phyloP scores from a whole-genome alignment of 2,888 invertebrate species.

The Leucophenga montana region DNA sequence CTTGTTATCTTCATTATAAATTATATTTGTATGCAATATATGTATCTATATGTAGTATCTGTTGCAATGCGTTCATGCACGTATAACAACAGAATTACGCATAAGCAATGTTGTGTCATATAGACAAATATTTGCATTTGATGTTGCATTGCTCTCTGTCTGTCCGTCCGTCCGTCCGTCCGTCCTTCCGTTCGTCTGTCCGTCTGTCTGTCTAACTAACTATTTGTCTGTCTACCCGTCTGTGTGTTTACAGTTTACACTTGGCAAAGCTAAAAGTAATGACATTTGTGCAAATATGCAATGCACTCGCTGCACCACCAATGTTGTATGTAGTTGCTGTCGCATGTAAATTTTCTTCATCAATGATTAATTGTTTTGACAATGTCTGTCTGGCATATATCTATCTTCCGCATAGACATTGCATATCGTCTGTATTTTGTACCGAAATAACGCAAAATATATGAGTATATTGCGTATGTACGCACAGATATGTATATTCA shows the following conservation, averaged over 20 bases:
- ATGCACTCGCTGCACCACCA: conserved; percentile 13
- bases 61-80: background rate
- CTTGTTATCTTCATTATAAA: conserved; percentile 23
- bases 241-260: conserved; percentile 18
- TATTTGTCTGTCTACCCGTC: background rate
- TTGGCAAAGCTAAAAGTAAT: conserved; percentile 40
- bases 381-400: conserved; percentile 41
- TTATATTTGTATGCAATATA: conserved; percentile 1
- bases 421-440: too few species aligned
- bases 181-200: background rate
- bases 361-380: conserved; percentile 67
- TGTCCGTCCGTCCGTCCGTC: background rate
- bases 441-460: conserved; percentile 4
- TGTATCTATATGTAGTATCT: too few species aligned
- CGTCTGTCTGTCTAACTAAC: too few species aligned
- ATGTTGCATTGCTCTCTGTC: too few species aligned
- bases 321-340: conserved; percentile 28
- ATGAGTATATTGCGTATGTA: too few species aligned
- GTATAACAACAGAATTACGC: too few species aligned
- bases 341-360: conserved; percentile 60
- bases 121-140: too few species aligned
- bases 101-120: too few species aligned
- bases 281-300: conserved; percentile 52
- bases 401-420: conserved; percentile 30
- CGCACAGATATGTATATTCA: background rate